Conservation (phyloP, 2,113 vertebrate genomes). For the Zingel zingel region DNA sequence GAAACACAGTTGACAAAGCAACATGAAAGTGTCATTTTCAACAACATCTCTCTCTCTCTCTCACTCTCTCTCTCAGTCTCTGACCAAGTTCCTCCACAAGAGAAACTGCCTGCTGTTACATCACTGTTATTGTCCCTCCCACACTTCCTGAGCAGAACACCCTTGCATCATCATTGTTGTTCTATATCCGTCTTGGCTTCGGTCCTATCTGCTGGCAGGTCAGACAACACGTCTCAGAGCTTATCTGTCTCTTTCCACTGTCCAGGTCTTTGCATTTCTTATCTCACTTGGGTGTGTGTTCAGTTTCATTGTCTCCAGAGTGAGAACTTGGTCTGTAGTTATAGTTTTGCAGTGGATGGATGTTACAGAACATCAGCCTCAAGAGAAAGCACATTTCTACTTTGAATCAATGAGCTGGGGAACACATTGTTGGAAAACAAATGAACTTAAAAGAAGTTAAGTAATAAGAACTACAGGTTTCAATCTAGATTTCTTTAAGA, state of each 20-base stretch:
- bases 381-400: neutral
- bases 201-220: neutral
- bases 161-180: slow-evolving; percentile 36
- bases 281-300: neutral
- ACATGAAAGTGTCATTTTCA: neutral
- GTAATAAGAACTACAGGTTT: neutral
- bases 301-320: slow-evolving; percentile 13
- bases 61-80: neutral
- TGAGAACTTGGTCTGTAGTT: neutral
- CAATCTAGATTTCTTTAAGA: neutral
- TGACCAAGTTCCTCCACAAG: slow-evolving; percentile 16
- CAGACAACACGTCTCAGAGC: neutral
- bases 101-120: slow-evolving; percentile 58
- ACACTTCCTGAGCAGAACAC: neutral
- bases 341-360: slow-evolving; percentile 16
- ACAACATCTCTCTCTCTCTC: neutral
- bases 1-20: neutral
- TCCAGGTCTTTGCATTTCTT: neutral
- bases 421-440: neutral
- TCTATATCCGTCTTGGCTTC: slow-evolving; percentile 20
- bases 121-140: slow-evolving; percentile 48
- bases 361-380: neutral
- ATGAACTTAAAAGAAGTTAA: neutral
- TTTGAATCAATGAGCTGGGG: neutral
- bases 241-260: slow-evolving; percentile 9